Conservation (phyloP, 2,888 invertebrate species). For the Tolmerus cingulatus region DNA sequence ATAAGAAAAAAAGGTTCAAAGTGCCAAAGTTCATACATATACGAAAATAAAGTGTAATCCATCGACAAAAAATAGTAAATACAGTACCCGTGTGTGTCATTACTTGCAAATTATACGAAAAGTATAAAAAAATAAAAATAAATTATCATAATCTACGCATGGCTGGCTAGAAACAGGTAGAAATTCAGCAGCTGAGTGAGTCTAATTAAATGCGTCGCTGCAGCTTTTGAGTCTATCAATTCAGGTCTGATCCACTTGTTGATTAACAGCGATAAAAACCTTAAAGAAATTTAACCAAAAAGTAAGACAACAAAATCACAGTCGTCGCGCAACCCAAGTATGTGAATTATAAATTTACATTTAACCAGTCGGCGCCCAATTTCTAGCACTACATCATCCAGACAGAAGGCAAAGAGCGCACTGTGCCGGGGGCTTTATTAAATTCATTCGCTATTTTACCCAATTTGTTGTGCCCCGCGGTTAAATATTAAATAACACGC, state of each 20-base stretch:
- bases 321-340: neutral
- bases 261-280: neutral
- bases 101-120: neutral
- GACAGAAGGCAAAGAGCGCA: neutral
- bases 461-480: neutral
- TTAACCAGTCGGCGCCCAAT: neutral
- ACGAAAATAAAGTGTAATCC: neutral
- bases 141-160: neutral
- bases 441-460: neutral
- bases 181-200: neutral
- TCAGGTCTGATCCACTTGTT: conserved; percentile 8
- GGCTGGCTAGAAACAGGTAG: conserved; percentile 5
- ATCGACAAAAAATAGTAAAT: neutral
- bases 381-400: neutral
- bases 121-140: neutral
- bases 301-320: neutral
- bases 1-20: neutral
- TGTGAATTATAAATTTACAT: neutral
- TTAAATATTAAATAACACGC: neutral
- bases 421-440: neutral
- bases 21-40: neutral
- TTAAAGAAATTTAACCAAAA: neutral
- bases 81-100: neutral
- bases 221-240: conserved; percentile 19
- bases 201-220: conserved; percentile 10